Evolutionary conservation across 1,140 invertebrate species (phyloP).

Genomic region (Agrilus planipennis): DNA sequence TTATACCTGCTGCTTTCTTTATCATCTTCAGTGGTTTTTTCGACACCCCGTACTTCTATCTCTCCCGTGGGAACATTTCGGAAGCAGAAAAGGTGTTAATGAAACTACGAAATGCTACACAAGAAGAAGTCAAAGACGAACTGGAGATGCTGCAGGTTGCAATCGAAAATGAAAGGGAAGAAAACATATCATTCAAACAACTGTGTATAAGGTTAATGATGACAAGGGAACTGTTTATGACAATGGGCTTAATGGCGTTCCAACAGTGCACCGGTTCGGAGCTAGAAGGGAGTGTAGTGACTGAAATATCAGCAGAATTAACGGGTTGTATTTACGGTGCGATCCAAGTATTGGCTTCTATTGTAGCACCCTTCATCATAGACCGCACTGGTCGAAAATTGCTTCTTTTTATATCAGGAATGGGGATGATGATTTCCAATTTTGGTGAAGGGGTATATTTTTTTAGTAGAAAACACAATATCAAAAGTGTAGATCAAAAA

Average conservation of each 20-base stretch:
- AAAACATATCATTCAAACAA: conserved; percentile 34
- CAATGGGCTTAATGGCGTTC: conserved; percentile 66
- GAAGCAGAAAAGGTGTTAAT: conserved; percentile 38
- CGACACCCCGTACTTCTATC: conserved; percentile 73
- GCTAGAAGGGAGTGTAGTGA: conserved; percentile 54
- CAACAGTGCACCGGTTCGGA: conserved; percentile 72
- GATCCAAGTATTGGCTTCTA: conserved; percentile 63
- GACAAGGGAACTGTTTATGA: conserved; percentile 58
- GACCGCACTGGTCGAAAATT: conserved; percentile 66
- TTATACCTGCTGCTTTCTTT: conserved; percentile 48
- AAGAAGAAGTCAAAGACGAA: conserved; percentile 47
- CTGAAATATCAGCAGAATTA: conserved; percentile 48
- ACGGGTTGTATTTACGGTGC: conserved; percentile 65
- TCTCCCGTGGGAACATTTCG: conserved; percentile 52
- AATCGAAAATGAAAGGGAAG: conserved; percentile 44
- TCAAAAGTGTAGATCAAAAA: no score
- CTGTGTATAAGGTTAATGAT: conserved; percentile 42
- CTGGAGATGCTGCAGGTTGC: conserved; percentile 42
- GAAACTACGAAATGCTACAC: conserved; percentile 43
- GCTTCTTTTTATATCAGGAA: conserved; percentile 56
- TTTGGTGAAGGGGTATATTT: conserved; percentile 56
- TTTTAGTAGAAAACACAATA: conserved; percentile 39
- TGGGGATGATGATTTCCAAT: conserved; percentile 53
- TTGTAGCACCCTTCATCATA: conserved; percentile 54
- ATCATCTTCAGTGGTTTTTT: no score